Percentiles rank a stretch among this genome's conserved stretches.
Evolutionary conservation across 1,140 invertebrate species (phyloP).

Genomic region (Choristoneura fumiferana): DNA sequence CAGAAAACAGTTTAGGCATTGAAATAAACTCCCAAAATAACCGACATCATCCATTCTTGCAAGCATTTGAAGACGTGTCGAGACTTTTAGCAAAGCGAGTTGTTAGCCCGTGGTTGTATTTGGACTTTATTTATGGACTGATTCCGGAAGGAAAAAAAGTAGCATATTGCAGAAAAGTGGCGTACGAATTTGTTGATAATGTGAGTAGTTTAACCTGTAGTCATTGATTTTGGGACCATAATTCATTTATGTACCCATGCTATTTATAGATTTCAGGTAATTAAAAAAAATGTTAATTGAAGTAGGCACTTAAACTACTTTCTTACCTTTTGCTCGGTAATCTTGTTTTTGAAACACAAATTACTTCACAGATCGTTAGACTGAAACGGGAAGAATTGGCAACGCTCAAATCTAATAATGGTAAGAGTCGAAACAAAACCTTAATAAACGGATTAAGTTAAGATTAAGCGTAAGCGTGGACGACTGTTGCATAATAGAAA

Average conservation of each 20-base stretch:
- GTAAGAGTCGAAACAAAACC: too few relatives aligned
- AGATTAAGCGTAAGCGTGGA: too few relatives aligned
- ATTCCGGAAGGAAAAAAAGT: background rate
- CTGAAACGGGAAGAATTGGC: too few relatives aligned
- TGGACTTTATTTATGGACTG: background rate
- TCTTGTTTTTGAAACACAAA: too few relatives aligned
- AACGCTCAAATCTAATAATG: too few relatives aligned
- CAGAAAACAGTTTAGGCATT: background rate
- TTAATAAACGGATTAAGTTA: too few relatives aligned
- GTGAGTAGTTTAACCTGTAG: background rate
- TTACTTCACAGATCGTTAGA: too few relatives aligned
- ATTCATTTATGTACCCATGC: background rate
- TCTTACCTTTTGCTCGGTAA: too few relatives aligned
- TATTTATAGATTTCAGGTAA: background rate
- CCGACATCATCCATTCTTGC: background rate
- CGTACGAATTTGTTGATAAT: background rate
- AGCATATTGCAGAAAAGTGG: background rate
- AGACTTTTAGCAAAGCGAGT: background rate
- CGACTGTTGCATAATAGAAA: too few relatives aligned
- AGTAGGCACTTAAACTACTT: too few relatives aligned
- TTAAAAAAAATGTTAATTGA: too few relatives aligned
- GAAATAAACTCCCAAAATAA: background rate
- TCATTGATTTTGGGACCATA: background rate
- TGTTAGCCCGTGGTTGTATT: background rate
- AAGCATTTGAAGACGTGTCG: background rate